Conservation (phyloP, 53 echinoderm and acorn worm genomes). For the Hippasteria phrygiana region DNA sequence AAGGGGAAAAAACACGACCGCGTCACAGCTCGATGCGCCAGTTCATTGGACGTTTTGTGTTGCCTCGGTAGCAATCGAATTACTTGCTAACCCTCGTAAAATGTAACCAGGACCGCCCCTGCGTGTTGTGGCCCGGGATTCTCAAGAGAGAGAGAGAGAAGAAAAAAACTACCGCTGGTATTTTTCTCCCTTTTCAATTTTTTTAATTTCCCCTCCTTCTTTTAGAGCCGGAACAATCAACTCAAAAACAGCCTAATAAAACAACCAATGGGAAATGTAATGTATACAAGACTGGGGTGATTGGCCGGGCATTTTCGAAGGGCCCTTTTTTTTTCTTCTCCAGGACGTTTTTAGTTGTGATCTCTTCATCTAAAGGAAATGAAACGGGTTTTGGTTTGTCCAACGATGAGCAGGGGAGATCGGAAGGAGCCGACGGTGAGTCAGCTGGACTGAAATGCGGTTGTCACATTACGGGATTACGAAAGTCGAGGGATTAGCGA, state of each 20-base stretch:
- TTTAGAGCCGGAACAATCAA: constrained; percentile 32
- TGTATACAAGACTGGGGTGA: constrained; percentile 2
- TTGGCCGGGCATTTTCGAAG: neutral
- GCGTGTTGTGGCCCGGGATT: neutral
- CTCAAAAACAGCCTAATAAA: constrained; percentile 51
- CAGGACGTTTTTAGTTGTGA: neutral
- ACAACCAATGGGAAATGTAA: neutral
- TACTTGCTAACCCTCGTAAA: constrained; percentile 41
- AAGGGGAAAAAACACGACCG: neutral
- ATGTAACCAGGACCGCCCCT: constrained; percentile 22
- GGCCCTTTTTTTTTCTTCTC: neutral
- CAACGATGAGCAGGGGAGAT: neutral
- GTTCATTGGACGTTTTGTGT: constrained; percentile 43
- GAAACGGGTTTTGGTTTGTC: neutral
- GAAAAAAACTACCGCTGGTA: neutral
- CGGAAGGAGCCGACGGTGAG: neutral
- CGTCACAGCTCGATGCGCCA: neutral
- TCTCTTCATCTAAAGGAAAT: neutral
- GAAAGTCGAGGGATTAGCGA: neutral
- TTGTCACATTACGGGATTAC: neutral
- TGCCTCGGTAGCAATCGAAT: constrained; percentile 46
- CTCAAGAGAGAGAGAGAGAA: neutral
- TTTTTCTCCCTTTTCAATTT: constrained; percentile 1
- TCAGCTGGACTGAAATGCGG: neutral
- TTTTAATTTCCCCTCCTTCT: neutral